Evolutionary conservation across 2,113 vertebrate genomes (phyloP).

Genomic region (Macrotis lagotis): DNA sequence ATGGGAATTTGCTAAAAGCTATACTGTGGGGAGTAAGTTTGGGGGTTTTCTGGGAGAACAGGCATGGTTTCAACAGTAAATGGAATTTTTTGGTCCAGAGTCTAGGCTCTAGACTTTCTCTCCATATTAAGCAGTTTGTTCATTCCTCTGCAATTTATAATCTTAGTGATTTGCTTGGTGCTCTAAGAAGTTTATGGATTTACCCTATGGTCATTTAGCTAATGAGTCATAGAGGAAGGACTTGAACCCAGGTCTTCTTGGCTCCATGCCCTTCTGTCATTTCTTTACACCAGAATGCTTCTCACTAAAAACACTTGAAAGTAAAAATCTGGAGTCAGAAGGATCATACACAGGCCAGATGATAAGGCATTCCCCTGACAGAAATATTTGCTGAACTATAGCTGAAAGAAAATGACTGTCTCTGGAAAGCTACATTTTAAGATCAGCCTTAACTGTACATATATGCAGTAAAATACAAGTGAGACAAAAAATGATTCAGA

Average conservation of each 20-base stretch:
- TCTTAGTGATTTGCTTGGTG: neutral
- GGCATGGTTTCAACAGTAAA: neutral
- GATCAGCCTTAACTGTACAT: neutral
- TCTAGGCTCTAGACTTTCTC: neutral
- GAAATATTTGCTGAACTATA: neutral
- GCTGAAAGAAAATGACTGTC: neutral
- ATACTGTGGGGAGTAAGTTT: neutral
- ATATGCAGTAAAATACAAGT: neutral
- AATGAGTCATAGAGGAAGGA: neutral
- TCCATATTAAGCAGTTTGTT: neutral
- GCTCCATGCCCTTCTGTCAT: neutral
- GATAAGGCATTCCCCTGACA: neutral
- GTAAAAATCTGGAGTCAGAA: neutral
- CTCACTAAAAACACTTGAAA: neutral
- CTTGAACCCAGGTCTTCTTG: neutral
- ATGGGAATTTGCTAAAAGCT: neutral
- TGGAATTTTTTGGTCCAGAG: too few species aligned
- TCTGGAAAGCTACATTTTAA: neutral
- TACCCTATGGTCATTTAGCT: neutral
- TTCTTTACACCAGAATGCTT: neutral
- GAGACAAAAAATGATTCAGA: neutral
- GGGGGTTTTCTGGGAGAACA: neutral
- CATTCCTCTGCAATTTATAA: neutral
- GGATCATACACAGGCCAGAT: neutral
- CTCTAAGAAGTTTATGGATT: neutral